Conservation (phyloP, 2,113 vertebrate species). For the Triplophysa siluroides region DNA sequence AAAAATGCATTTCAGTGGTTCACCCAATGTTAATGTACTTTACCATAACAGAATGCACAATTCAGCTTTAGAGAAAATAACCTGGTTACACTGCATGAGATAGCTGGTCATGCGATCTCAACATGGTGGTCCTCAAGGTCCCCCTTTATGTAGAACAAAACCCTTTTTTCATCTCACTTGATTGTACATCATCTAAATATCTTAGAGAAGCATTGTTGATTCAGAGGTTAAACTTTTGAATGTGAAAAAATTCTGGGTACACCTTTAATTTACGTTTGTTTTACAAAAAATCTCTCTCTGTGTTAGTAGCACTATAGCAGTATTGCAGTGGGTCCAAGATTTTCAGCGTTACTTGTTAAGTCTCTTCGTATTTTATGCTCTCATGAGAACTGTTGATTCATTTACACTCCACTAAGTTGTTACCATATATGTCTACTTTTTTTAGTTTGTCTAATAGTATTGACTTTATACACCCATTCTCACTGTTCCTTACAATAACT, state of each 20-base stretch:
- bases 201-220: neutral
- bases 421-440: neutral
- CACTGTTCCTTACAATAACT: neutral
- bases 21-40: too few species aligned
- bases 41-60: too few species aligned
- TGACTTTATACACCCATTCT: neutral
- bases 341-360: conserved; percentile 13
- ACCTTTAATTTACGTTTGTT: conserved; percentile 3
- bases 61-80: too few species aligned
- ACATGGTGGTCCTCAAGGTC: neutral
- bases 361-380: neutral
- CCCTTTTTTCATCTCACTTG: too few species aligned
- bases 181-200: neutral
- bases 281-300: too few species aligned
- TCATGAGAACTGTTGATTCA: neutral
- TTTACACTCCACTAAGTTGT: neutral
- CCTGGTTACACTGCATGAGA: neutral
- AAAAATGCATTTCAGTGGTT: too few species aligned
- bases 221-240: neutral
- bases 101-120: neutral
- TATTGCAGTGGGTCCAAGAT: neutral
- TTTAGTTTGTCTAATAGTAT: neutral
- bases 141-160: too few species aligned
- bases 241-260: neutral
- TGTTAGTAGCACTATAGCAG: neutral